These are phyloP conservation scores for Semotilus atromaculatus DNA, from an alignment of 2,797 vertebrate species.

Conservation along the genomic window DNA sequence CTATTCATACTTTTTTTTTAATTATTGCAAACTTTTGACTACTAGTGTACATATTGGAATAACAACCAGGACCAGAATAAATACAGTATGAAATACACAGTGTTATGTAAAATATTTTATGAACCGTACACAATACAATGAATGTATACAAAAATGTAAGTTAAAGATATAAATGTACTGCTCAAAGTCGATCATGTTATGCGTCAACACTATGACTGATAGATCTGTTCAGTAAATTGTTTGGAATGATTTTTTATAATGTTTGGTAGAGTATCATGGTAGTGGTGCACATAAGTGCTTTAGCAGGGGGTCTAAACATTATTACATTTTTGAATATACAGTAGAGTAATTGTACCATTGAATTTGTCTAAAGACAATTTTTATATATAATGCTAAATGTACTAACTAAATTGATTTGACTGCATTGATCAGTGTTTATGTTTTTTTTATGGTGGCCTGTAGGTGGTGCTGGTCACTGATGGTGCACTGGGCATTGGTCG, in stretches of 20 bases:
- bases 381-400: not conserved
- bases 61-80: not conserved
- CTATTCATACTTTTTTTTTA: not conserved
- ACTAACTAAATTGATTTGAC: not conserved
- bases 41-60: not conserved
- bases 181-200: not conserved
- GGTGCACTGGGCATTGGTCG: constrained; percentile 94
- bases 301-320: not conserved
- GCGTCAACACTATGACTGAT: not conserved
- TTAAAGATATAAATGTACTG: not conserved
- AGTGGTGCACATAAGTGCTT: not conserved
- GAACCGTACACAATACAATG: not conserved
- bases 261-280: not conserved
- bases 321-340: not conserved
- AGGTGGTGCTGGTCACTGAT: constrained; percentile 96
- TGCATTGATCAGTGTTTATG: constrained; percentile 9
- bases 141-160: not conserved
- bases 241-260: not conserved
- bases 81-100: not conserved
- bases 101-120: not conserved
- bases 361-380: not conserved
- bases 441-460: constrained; percentile 43
- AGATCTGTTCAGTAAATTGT: not conserved
- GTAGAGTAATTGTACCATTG: not conserved
- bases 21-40: not conserved